A percentile compares a stretch with the other conserved stretches of the same genome.
These are phyloP conservation scores for Falco peregrinus DNA, from an alignment of 2,797 vertebrate genomes.

Conservation along the genomic window DNA sequence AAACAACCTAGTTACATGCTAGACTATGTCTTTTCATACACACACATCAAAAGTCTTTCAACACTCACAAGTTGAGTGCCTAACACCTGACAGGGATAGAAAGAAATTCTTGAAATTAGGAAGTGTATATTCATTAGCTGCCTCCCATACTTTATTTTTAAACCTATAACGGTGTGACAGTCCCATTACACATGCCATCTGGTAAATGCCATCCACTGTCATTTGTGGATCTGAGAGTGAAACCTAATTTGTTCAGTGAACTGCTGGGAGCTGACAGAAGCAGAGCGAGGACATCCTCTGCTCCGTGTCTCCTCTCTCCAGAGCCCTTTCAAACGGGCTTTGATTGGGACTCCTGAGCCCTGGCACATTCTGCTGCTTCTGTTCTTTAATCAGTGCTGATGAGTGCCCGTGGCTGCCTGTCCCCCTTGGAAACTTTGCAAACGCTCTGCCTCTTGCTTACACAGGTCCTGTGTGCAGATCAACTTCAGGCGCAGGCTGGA, in stretches of 20 bases:
- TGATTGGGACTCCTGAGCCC: conserved; percentile 11
- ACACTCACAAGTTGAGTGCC: not conserved
- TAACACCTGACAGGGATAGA: not conserved
- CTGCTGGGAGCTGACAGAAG: conserved; percentile 55
- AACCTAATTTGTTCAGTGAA: conserved; percentile 37
- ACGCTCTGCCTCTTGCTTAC: not conserved
- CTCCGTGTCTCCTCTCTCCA: not conserved
- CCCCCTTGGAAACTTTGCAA: not conserved
- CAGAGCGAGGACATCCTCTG: not conserved
- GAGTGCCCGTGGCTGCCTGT: accelerated
- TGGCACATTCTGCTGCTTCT: not conserved
- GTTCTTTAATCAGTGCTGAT: not conserved
- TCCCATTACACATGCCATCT: conserved; percentile 57
- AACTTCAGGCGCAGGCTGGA: not conserved
- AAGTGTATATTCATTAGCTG: conserved; percentile 17
- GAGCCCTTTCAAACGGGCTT: not conserved
- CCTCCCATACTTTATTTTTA: conserved; percentile 9
- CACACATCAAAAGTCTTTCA: not conserved
- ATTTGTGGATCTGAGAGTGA: conserved; percentile 19
- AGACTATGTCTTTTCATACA: not conserved
- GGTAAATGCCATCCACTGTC: conserved; percentile 60
- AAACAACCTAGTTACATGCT: not conserved
- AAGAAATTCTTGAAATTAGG: conserved; percentile 8
- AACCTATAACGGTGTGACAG: conserved; percentile 43
- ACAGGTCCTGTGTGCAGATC: not conserved